Base-by-base conservation (phyloP, 1,140 invertebrate genomes). In the Spodoptera litura region DNA sequence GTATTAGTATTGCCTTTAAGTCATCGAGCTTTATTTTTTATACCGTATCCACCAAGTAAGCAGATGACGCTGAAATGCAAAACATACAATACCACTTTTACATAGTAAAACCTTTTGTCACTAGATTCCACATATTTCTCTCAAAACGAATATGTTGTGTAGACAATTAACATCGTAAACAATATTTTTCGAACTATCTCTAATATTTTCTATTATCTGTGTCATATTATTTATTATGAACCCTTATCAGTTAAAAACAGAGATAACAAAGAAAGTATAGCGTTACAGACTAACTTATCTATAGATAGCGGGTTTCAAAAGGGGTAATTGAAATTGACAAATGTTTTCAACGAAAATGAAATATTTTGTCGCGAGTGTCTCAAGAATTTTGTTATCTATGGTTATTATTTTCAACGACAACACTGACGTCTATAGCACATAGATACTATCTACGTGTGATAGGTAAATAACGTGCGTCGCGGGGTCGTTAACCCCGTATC, bases 401-500 rank as follows among this genome's bases (percentile, higher is more conserved):
- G 27, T 68, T 68, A 52, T 68, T 68, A 44, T 64, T 64, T 44
- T 35, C 61, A 64, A n/a, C 20, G n/a, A 13, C 35, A 49, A n/a
- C 6, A 62, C 6, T 64, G 61, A 64, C 61, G 61, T 64, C 5
- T 44, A 3, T 15, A 64, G 4, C 51, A 49, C 49, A 49, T 68
- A 52, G 64, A 68, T 68, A 55, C 12, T 13, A 53, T 13, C 52
- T 75, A 70, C 61, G 25, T 78, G 31, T 73, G 76, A 70, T 81
- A 78, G 56, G 71, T 75, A 81, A 73, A 78, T 66, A 72, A 70
- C 52, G 55, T 66, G 51, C 15, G 61, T 64, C 10, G 55, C 66
- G 27, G 72, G 71, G 68, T 73, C 78, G 56, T 79, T 79, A 51
- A 82, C 73, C 81, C 59, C 49, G 61, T 79, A 78, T 70, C 68